phyloP scores from a whole-genome alignment of 2,113 vertebrate species.

The Oophaga pumilio region DNA sequence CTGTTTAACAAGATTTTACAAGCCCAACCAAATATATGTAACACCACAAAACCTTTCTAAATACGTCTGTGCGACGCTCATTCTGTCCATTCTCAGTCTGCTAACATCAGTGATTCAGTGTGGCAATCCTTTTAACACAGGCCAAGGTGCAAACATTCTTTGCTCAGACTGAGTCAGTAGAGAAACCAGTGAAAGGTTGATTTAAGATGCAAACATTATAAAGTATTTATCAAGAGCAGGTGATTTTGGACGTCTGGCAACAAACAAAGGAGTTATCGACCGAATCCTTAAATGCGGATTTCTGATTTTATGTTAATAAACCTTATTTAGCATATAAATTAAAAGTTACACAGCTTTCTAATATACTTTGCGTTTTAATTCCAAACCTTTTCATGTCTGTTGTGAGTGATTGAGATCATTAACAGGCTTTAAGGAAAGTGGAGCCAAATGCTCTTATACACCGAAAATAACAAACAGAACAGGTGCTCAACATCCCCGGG shows the following conservation, averaged over 20 bases:
- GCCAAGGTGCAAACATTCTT: constrained; percentile 12
- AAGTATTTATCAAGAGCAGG: not conserved
- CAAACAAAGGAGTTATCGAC: no score
- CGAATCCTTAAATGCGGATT: no score
- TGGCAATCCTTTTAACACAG: constrained; percentile 6
- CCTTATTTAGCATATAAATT: no score
- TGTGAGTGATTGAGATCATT: no score
- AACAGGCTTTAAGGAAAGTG: no score
- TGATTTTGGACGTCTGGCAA: not conserved
- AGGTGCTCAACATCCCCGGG: no score
- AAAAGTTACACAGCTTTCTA: no score
- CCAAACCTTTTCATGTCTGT: no score
- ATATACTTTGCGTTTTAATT: no score
- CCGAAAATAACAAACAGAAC: no score
- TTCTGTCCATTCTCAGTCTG: constrained; percentile 63
- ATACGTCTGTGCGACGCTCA: constrained; percentile 52
- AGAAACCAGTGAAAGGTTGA: not conserved
- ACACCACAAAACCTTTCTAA: constrained; percentile 72
- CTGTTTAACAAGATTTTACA: constrained; percentile 79
- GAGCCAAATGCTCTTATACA: no score
- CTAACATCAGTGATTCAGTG: not conserved
- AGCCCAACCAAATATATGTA: constrained; percentile 68
- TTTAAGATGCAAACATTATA: not conserved
- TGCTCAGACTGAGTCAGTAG: not conserved
- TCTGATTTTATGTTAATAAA: no score